Evolutionary conservation across 2,113 vertebrate species (phyloP).

Genomic region (Pluvianellus socialis): DNA sequence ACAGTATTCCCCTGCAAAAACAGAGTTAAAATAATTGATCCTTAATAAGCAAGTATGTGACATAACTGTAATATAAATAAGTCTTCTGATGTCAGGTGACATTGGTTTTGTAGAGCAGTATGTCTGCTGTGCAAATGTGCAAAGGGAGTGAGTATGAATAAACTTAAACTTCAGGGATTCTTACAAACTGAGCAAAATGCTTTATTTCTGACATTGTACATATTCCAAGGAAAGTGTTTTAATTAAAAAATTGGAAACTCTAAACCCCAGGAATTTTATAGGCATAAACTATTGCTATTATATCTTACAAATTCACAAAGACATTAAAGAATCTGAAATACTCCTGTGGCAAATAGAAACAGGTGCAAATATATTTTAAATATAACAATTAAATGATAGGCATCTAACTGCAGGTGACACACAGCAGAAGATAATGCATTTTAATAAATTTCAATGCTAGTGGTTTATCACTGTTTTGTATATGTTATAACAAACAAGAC

Average conservation of each 20-base stretch:
- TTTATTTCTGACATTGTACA: not conserved
- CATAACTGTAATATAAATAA: not conserved
- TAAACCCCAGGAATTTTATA: not conserved
- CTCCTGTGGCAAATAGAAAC: not conserved
- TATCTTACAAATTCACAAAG: not conserved
- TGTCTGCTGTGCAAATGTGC: not conserved
- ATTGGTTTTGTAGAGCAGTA: not conserved
- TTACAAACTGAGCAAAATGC: not conserved
- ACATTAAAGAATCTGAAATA: not conserved
- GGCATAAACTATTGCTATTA: not conserved
- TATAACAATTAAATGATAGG: not conserved
- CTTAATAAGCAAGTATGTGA: not conserved
- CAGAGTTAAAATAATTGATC: not conserved
- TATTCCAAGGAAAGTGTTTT: not conserved
- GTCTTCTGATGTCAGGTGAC: not conserved
- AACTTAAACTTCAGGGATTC: not conserved
- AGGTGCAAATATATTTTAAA: slow-evolving; percentile 8
- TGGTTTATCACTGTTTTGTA: not conserved
- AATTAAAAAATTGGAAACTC: not conserved
- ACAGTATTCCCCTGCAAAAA: not conserved
- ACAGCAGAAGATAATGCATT: not conserved
- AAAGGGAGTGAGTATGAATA: not conserved
- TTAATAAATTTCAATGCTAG: not conserved
- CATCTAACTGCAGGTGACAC: slow-evolving; percentile 10
- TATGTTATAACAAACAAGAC: not conserved